Base-by-base conservation (phyloP, 2,797 vertebrate species). In the Anabas testudineus region DNA sequence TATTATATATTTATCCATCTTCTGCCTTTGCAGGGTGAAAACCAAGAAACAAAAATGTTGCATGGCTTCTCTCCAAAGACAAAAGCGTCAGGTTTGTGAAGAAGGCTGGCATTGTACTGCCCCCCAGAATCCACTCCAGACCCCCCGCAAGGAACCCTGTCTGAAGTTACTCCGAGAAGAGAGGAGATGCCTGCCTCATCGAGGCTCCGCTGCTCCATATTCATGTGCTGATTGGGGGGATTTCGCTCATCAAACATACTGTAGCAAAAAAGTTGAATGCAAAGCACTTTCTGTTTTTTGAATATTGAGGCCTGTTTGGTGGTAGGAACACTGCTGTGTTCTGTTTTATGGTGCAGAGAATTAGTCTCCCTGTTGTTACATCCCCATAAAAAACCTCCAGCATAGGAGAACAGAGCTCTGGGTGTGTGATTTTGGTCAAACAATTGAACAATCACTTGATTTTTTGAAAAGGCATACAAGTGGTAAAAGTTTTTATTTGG, bases 101-200 rank as follows among this genome's bases (percentile, higher is more conserved):
- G 77, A 46, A 76, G 56, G 61, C 65, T 82, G 84, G 82, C 71
- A 75, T 67, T 54, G 63, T 49, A 54, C 64, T 87, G 86, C 81
- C 88, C 88, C 85, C 78, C 81, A 86, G 78, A 91, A 86, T 87
- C 64, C 71, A 83, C 78, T 85, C 52, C 73, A 88, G 90, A 91
- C 89, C 91, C 87, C 91, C 92, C n/a, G 49, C 82, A 56, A 88
- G 70, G 83, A 87, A 78, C 32, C 65, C 62, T 55, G 26, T 90
- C 86, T 93, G 92, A 93, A 91, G 90, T 87, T 80, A 28, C 67
- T 71, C 55, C 49, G 67, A 57, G 80, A 78, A 71, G 59, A 84
- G 86, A 80, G 59, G 74, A 84, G 80, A 83, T 67, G 86, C 62
- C 74, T 78, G 84, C 64, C 73, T 81, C 42, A 61, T 66, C 34